Evolutionary conservation across 2,888 invertebrate species (phyloP), one percentile per base, ranked within the genome.

Genomic region (Thelaira solivaga): DNA sequence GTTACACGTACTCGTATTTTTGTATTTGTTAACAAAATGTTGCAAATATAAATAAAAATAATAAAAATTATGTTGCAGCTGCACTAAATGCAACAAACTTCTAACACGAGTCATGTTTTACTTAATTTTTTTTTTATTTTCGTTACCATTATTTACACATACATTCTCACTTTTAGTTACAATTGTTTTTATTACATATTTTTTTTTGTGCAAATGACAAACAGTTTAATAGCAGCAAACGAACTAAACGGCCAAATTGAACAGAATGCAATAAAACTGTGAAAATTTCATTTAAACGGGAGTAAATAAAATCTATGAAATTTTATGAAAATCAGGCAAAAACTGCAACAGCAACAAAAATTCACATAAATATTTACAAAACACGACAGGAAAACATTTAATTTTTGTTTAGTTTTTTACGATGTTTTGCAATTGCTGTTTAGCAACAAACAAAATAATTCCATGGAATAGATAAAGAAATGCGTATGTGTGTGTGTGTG

Each of bases 331-430:
- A 49, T 36, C 10, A 4, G 0, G 13, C 16, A 24, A 16, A 41
- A 18, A 8, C 47, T 24, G 10, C 11, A 39, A 59, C 10, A 29
- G 26, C 47, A 47, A 47, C 45, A 29, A 57, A 3, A 16, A 29
- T 49, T 49, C n/a, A n/a, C n/a, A n/a, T 22, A 72, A 74, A 78
- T 55, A 64, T 64, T 69, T 68, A 69, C 34, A 74, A 64, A 78
- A 78, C 65, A 78, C 69, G 74, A 74, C 74, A 78, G 74, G 69
- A 78, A 78, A 78, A 71, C 74, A 53, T 78, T 74, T 65, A 59
- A 71, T 61, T 71, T 78, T 13, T 39, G 39, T 11, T 24, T 45
- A 65, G 24, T 51, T 36, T 49, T 10, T 51, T n/a, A n/a, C n/a
- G 26, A 18, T 39, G 26, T 74, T 67, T 67, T 61, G 67, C 18